These are phyloP conservation scores for Bombyx mandarina DNA, from an alignment of 1,140 invertebrate genomes.

Conservation along the genomic window DNA sequence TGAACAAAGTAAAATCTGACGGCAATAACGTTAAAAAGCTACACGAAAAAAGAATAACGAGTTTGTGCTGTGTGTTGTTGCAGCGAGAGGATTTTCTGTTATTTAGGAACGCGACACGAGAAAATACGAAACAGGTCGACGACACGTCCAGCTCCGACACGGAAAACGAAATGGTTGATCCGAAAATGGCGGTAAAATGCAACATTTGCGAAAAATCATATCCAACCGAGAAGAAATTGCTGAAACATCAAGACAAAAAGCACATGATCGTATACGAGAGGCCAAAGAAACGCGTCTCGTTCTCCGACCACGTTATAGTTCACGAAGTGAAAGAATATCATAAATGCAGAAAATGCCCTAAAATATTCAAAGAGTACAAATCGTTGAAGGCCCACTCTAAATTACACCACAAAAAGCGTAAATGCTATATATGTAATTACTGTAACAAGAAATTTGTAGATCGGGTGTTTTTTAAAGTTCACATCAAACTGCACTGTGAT, in stretches of 20 bases:
- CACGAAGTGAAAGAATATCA: slow-evolving; percentile 51
- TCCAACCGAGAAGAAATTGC: slow-evolving; percentile 31
- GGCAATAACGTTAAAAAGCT: slow-evolving; percentile 30
- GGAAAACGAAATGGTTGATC: slow-evolving; percentile 6
- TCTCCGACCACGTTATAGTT: slow-evolving; percentile 46
- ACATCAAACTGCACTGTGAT: slow-evolving; percentile 53
- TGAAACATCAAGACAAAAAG: slow-evolving; percentile 46
- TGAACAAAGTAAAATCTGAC: slow-evolving; percentile 3
- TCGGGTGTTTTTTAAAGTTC: slow-evolving; percentile 53
- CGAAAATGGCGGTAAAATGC: slow-evolving; percentile 27
- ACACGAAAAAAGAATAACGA: slow-evolving; percentile 16
- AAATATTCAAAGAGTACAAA: slow-evolving; percentile 43
- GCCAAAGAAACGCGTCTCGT: slow-evolving; percentile 44
- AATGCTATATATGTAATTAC: slow-evolving; percentile 55
- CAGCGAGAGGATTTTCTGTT: background rate
- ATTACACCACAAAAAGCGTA: slow-evolving; percentile 44
- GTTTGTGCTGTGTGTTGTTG: background rate
- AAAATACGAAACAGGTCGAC: background rate
- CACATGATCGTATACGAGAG: slow-evolving; percentile 42
- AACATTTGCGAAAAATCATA: slow-evolving; percentile 45
- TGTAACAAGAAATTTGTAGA: slow-evolving; percentile 50
- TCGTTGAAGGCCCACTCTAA: slow-evolving; percentile 45
- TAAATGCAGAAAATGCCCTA: slow-evolving; percentile 48
- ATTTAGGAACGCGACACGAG: background rate
- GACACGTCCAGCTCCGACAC: slow-evolving; percentile 12